Conservation (phyloP, 2,113 vertebrate species). For the Dipodomys merriami region DNA sequence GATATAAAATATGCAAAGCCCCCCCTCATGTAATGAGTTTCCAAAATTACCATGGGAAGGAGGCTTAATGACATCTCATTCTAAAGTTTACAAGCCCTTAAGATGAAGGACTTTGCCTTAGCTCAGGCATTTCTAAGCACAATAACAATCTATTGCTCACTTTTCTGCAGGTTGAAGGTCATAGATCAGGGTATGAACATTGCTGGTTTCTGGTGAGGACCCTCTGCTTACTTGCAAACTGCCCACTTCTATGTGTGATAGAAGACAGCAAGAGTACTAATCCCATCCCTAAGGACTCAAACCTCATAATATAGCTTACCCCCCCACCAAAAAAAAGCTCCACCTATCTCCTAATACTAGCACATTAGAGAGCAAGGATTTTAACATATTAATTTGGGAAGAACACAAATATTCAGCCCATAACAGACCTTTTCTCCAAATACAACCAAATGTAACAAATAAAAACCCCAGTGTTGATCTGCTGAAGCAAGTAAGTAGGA, state of each 20-base stretch:
- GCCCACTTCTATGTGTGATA: not conserved
- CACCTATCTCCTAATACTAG: not conserved
- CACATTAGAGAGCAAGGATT: not conserved
- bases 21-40: not conserved
- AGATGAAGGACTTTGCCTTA: not conserved
- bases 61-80: not conserved
- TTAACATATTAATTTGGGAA: not conserved
- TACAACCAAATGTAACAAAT: constrained; percentile 14
- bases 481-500: not conserved
- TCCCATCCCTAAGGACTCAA: not conserved
- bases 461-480: not conserved
- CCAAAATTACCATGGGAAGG: not conserved
- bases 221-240: not conserved
- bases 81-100: constrained; percentile 17
- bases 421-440: not conserved
- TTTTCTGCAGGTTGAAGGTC: not conserved
- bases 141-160: not conserved
- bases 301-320: not conserved
- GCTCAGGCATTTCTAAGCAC: not conserved
- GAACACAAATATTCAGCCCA: not conserved
- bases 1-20: not conserved
- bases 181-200: no score
- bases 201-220: not conserved
- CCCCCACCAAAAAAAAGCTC: not conserved
- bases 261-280: not conserved